Percentiles rank a stretch among this genome's conserved stretches.
Conservation (phyloP, 2,113 vertebrate species). For the Gadus chalcogrammus region DNA sequence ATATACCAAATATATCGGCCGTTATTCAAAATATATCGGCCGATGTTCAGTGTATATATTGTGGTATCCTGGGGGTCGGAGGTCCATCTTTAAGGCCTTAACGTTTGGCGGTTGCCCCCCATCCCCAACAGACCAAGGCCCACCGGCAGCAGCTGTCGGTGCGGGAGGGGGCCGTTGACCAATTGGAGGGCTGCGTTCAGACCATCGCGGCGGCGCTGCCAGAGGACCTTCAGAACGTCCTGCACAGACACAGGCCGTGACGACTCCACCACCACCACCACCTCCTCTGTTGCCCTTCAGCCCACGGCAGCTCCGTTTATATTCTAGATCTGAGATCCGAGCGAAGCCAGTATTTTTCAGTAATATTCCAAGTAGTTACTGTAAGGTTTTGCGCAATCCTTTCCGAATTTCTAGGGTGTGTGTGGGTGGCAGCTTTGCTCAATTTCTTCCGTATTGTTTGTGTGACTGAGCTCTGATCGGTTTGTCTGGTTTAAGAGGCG, state of each 20-base stretch:
- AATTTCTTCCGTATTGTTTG: background rate
- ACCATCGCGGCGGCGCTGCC: slow-evolving; percentile 77
- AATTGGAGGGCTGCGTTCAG: slow-evolving; percentile 67
- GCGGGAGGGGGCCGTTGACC: slow-evolving; percentile 74
- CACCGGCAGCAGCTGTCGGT: slow-evolving; percentile 78
- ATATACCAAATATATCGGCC: too few relatives aligned
- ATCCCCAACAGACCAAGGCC: slow-evolving; percentile 72
- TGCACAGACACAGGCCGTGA: slow-evolving; percentile 64
- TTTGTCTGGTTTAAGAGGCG: background rate
- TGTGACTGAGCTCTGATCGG: background rate
- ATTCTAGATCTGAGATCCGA: background rate
- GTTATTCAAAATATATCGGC: too few relatives aligned
- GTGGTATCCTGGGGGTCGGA: too few relatives aligned
- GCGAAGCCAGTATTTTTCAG: slow-evolving; percentile 1
- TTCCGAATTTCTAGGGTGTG: background rate
- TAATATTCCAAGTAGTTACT: background rate
- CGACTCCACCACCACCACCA: background rate
- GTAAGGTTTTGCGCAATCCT: background rate
- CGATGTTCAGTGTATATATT: too few relatives aligned
- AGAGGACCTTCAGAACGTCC: slow-evolving; percentile 79
- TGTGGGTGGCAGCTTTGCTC: background rate
- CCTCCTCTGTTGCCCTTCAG: background rate
- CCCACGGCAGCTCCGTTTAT: background rate
- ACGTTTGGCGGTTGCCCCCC: background rate
- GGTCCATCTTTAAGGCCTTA: too few relatives aligned